These are phyloP conservation scores for Coptotermes formosanus DNA, from an alignment of 1,140 invertebrate genomes.

Conservation along the genomic window DNA sequence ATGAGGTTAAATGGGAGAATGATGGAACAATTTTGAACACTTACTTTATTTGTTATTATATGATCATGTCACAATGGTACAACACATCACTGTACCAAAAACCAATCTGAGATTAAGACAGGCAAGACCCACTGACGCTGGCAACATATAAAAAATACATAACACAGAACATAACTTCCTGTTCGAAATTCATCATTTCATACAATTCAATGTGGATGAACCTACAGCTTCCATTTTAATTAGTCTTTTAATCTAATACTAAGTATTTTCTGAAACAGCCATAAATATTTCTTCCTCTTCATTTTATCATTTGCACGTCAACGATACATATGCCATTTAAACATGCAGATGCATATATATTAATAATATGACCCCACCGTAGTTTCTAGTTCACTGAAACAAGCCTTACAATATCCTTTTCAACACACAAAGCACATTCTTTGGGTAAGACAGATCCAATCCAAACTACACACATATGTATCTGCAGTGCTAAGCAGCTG, in stretches of 20 bases:
- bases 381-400: not conserved
- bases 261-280: not conserved
- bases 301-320: not conserved
- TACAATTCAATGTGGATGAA: not conserved
- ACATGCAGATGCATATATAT: not conserved
- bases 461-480: not conserved
- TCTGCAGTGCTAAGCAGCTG: not conserved
- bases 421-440: not conserved
- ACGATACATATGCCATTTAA: not conserved
- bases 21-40: not conserved
- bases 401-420: not conserved
- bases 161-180: not conserved
- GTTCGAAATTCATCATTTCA: not conserved
- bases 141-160: not conserved
- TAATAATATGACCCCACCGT: not conserved
- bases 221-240: not conserved
- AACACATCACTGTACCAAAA: not conserved
- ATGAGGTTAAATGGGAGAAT: not conserved
- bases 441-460: not conserved
- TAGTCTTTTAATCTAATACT: not conserved
- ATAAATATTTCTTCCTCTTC: not conserved
- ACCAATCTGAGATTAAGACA: not conserved
- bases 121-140: not conserved
- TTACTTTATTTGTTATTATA: conserved; percentile 8
- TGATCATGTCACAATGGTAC: conserved; percentile 14